A percentile compares a stretch with the other conserved stretches of the same genome.
Conservation (phyloP, 1,140 invertebrate genomes). For the Cydia amplana region DNA sequence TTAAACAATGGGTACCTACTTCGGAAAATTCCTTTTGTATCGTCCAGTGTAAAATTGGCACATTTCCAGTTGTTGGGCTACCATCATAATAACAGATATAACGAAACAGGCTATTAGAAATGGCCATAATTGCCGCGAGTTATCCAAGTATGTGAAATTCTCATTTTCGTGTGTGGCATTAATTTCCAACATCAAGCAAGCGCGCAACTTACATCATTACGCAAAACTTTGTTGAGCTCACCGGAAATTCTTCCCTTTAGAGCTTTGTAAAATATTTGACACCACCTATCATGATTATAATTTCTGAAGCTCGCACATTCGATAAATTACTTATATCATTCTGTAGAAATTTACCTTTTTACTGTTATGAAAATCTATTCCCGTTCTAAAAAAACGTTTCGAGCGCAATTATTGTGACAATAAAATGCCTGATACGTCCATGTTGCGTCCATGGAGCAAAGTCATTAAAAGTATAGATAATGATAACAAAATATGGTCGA, state of each 20-base stretch:
- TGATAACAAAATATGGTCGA: slow-evolving; percentile 25
- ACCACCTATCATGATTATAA: slow-evolving; percentile 44
- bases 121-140: slow-evolving; percentile 37
- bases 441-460: background rate
- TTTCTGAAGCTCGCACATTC: slow-evolving; percentile 37
- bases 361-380: background rate
- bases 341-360: background rate
- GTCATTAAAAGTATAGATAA: slow-evolving; percentile 23
- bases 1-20: background rate
- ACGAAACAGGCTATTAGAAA: slow-evolving; percentile 30
- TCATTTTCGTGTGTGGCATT: slow-evolving; percentile 52
- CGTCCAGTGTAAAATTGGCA: background rate
- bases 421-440: slow-evolving; percentile 1
- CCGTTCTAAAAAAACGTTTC: slow-evolving; percentile 7
- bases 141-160: slow-evolving; percentile 58
- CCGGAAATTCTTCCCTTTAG: slow-evolving; percentile 51
- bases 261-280: slow-evolving; percentile 56
- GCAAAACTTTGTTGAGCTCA: slow-evolving; percentile 46
- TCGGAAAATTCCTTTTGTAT: slow-evolving; percentile 35
- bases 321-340: slow-evolving; percentile 2
- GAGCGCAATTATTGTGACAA: background rate
- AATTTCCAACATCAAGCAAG: slow-evolving; percentile 57
- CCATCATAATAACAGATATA: slow-evolving; percentile 24
- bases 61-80: background rate
- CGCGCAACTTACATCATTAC: slow-evolving; percentile 59